Evolutionary conservation across 2,797 vertebrate species (phyloP).

Genomic region (Mormyrus proboscirostris): DNA sequence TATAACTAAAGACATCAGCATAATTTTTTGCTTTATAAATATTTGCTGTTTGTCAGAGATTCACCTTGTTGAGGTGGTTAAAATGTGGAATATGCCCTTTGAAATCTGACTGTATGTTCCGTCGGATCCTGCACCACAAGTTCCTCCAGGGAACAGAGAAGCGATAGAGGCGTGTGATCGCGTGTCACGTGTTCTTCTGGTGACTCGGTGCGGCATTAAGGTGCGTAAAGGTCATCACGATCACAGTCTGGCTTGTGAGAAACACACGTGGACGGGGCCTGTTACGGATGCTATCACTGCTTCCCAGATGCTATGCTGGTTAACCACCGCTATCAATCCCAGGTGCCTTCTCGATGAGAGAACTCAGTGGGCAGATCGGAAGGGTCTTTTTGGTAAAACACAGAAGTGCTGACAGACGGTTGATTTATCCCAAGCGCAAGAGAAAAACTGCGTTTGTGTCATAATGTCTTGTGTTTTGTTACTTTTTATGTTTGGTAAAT

Average conservation of each 20-base stretch:
- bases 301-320: background rate
- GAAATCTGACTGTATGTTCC: background rate
- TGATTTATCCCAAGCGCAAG: background rate
- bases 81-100: background rate
- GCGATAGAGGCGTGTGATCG: background rate
- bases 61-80: background rate
- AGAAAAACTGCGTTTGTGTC: background rate
- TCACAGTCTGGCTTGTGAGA: background rate
- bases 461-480: background rate
- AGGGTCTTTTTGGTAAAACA: background rate
- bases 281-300: background rate
- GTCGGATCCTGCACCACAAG: background rate
- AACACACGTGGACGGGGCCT: background rate
- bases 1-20: background rate
- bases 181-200: background rate
- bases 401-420: background rate
- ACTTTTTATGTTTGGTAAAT: background rate
- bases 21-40: background rate
- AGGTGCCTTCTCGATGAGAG: background rate
- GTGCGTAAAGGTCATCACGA: background rate
- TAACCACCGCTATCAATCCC: background rate
- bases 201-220: background rate
- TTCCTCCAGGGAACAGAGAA: background rate
- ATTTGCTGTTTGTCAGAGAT: background rate
- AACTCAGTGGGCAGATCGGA: background rate